Evolutionary conservation across 1,140 invertebrate genomes (phyloP), one percentile per base, ranked within the genome.

Genomic region (Amyelois transitella): DNA sequence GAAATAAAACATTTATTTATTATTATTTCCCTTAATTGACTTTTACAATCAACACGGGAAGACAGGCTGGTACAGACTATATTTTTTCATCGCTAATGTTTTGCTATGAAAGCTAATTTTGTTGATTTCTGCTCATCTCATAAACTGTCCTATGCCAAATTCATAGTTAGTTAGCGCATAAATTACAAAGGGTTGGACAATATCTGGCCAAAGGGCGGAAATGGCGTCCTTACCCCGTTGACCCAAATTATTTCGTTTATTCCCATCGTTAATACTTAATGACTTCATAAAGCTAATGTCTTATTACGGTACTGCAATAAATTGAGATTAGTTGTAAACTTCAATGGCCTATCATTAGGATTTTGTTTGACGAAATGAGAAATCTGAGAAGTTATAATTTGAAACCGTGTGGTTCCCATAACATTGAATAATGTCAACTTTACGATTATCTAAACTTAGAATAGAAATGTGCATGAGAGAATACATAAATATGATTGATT

Each of bases 231-330:
- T 48, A 21, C 10, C 45, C 45, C 19, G 20, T 48, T 48, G 45
- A 21, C 45, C 45, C 20, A 21, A 48, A 48, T 48, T 21, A 48
- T 48, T 48, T 17, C 19, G 45, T 48, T 48, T 48, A 48, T 48
- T 48, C 20, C 45, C 45, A 48, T 48, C 21, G 20, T 48, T 48
- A 48, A 48, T 48, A 48, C 45, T 19, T 48, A 21, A 48, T 48
- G 45, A 21, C 19, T 48, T 20, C 45, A 48, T 48, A 48, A 48
- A 20, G 45, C 45, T 48, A 48, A 48, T 48, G 18, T 48, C 20
- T 48, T 48, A 48, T 48, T 45, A 48, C n/a, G 45, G 32, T n/a
- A 14, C 32, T 0, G 32, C 32, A 14, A 38, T 38, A 38, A 38
- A 38, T 38, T 38, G 32, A 38, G 32, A 38, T 38, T 38, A 38